A percentile compares a stretch with the other conserved stretches of the same genome.
Conservation (phyloP, 2,113 vertebrate species). For the Nycticebus coucang region DNA sequence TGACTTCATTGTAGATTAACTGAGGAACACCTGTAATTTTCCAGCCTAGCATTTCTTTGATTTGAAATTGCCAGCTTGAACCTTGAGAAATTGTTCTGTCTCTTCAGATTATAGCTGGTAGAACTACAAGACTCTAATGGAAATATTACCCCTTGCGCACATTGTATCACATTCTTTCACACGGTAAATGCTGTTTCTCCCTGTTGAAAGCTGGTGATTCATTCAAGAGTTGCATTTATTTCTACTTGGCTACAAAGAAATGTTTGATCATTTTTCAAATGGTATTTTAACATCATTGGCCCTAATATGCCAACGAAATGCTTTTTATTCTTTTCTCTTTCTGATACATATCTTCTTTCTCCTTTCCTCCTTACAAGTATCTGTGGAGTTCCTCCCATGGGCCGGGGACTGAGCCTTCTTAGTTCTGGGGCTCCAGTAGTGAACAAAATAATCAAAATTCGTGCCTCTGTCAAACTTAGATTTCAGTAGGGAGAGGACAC, state of each 20-base stretch:
- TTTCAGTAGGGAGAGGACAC: neutral
- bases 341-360: neutral
- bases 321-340: neutral
- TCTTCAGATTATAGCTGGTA: neutral
- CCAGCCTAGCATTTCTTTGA: slow-evolving; percentile 22
- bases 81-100: neutral
- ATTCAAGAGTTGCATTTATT: neutral
- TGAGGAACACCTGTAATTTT: slow-evolving; percentile 7
- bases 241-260: neutral
- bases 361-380: neutral
- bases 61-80: slow-evolving; percentile 28
- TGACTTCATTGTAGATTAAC: neutral
- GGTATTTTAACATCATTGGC: neutral
- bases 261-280: neutral
- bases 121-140: neutral
- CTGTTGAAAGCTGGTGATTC: neutral
- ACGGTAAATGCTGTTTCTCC: neutral
- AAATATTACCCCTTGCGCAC: neutral
- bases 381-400: neutral
- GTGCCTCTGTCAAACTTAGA: neutral
- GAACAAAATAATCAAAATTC: neutral
- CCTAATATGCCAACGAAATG: neutral
- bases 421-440: neutral
- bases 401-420: neutral
- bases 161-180: neutral